A percentile compares a stretch with the other conserved stretches of the same genome.
Conservation (phyloP, 2,113 vertebrate genomes). For the Willisornis vidua region DNA sequence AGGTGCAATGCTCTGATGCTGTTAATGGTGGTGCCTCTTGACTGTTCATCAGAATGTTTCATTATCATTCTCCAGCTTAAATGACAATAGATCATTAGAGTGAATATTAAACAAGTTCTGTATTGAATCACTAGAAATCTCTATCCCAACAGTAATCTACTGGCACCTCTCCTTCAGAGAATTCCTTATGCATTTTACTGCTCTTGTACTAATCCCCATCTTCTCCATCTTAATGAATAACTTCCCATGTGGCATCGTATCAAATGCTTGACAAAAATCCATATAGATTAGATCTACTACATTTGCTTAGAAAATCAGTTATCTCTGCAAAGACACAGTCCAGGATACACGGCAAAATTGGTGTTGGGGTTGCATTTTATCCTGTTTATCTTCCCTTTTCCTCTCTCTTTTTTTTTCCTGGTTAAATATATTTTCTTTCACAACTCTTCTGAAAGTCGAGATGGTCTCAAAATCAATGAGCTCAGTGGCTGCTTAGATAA, state of each 20-base stretch:
- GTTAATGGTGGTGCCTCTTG: neutral
- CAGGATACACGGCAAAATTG: neutral
- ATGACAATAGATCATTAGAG: neutral
- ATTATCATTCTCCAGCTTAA: neutral
- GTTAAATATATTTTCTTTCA: neutral
- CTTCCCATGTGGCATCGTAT: constrained; percentile 46
- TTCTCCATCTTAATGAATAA: constrained; percentile 56
- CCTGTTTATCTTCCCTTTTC: neutral
- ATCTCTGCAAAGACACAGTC: neutral
- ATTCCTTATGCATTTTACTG: neutral
- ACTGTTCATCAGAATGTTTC: neutral
- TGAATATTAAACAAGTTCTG: constrained; percentile 1
- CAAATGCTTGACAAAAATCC: constrained; percentile 45
- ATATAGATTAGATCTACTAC: constrained; percentile 19
- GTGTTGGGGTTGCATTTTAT: neutral
- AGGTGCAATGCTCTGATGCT: neutral
- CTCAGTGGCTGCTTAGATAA: neutral
- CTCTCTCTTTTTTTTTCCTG: too few relatives aligned
- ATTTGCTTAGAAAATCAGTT: constrained; percentile 22
- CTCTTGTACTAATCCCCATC: constrained; percentile 36
- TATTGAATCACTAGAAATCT: neutral
- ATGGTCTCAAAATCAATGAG: neutral
- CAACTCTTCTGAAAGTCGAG: neutral
- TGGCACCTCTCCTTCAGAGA: constrained; percentile 10
- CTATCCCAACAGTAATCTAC: neutral